phyloP scores from a whole-genome alignment of 2,113 vertebrate species.

The Melanocharis versteri region DNA sequence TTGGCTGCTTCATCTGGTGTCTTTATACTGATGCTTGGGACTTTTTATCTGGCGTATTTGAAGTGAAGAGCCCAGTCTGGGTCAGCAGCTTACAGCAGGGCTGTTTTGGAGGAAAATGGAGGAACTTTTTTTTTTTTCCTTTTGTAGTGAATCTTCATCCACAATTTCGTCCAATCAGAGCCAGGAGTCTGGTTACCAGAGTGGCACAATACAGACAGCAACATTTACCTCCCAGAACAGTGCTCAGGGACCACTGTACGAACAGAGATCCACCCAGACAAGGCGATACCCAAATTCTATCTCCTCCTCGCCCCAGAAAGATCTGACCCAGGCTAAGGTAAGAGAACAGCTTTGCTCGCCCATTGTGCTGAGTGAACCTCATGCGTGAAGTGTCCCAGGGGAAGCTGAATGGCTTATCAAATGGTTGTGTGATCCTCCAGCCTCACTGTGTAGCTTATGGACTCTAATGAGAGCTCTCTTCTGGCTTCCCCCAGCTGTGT shows the following conservation, averaged over 20 bases:
- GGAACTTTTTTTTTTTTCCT: background rate
- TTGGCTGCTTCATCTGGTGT: background rate
- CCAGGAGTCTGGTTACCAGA: constrained; percentile 83
- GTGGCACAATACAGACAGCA: constrained; percentile 76
- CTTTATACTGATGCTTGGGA: no score
- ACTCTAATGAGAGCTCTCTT: background rate
- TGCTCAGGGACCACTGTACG: constrained; percentile 86
- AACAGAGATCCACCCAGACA: constrained; percentile 90
- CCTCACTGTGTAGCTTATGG: background rate
- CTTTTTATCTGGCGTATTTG: background rate
- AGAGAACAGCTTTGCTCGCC: background rate
- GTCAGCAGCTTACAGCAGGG: background rate
- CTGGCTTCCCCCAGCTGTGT: background rate
- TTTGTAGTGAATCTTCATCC: constrained; percentile 83
- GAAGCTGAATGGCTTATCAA: background rate
- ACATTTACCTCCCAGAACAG: constrained; percentile 82
- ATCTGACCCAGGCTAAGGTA: constrained; percentile 91
- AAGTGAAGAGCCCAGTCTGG: background rate
- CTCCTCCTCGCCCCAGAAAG: constrained; percentile 93
- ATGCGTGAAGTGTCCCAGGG: accelerated
- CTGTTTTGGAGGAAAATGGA: background rate
- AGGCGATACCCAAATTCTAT: constrained; percentile 88
- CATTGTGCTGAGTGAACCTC: background rate
- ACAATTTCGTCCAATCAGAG: constrained; percentile 86
- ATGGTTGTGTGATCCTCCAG: background rate